Evolutionary conservation across 1,140 invertebrate genomes (phyloP), one percentile per base, ranked within the genome.

Genomic region (Hylaeus anthracinus): DNA sequence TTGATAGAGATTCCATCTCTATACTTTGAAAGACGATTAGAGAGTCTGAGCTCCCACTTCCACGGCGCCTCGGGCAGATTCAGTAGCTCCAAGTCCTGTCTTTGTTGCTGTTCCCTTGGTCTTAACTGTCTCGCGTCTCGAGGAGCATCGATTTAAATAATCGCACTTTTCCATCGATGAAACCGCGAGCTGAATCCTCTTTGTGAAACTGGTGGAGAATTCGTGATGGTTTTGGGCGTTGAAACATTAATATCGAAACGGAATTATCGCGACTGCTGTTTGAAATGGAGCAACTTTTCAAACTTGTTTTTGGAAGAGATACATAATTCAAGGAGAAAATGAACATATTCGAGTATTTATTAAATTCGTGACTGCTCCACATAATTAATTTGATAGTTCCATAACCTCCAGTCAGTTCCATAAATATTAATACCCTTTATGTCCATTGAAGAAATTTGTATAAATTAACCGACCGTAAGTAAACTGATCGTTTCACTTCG

Each of bases 1-100:
- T 70, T 56, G 72, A 76, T 81, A 56, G 79, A 69, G 79, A 70
- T 81, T 70, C 76, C 79, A 70, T 77, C 79, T 81, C 65, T 76
- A 61, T 66, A 71, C 73, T 71, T 81, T 69, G 56, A 81, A 81
- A 77, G 73, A 58, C 79, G 79, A 81, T 81, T 81, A 77, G 66
- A 70, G 56, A 69, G 79, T 67, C 79, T 75, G 71, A 79, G 77
- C 77, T 56, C 43, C 71, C 72, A 65, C 64, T 75, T 75, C 48
- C 37, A 53, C 79, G 53, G 64, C 15, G 72, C 72, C 79, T 63
- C 56, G 6, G 53, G 79, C 60, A n/a, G 71, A 66, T 58, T 48
- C 39, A 56, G 58, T 5, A 45, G 58, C 41, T 12, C 41, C 14
- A 53, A 66, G 71, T 26, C 64, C 65, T 75, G 63, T 67, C 72